Evolutionary conservation across 2,113 vertebrate genomes (phyloP).

Genomic region (Anas platyrhynchos): DNA sequence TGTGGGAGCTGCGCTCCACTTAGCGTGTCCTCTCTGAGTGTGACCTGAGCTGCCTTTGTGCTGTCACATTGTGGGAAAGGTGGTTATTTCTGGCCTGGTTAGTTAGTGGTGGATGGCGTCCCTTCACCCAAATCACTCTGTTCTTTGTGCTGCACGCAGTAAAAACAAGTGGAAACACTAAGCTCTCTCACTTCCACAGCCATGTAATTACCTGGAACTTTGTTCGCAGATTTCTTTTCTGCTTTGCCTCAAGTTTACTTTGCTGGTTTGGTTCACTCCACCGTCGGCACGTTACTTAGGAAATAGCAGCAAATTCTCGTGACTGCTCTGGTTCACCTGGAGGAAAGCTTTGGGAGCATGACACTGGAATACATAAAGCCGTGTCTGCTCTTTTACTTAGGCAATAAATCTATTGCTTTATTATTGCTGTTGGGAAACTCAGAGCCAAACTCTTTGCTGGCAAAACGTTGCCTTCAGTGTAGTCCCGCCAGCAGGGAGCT

Average conservation of each 20-base stretch:
- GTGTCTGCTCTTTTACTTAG: slow-evolving; percentile 43
- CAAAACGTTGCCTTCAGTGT: neutral
- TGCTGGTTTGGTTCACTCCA: neutral
- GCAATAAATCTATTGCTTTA: slow-evolving; percentile 50
- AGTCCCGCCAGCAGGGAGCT: slow-evolving; percentile 47
- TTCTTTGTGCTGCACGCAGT: neutral
- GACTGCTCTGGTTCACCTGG: neutral
- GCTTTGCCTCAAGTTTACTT: neutral
- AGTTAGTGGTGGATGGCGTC: neutral
- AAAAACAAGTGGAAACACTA: neutral
- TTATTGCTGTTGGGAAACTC: slow-evolving; percentile 50
- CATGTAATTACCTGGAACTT: neutral
- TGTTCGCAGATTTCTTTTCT: neutral
- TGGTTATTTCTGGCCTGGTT: neutral
- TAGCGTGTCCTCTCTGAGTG: neutral
- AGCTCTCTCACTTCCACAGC: neutral
- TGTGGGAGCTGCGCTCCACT: neutral
- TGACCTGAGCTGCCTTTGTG: rapidly evolving
- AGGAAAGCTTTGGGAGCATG: slow-evolving; percentile 12
- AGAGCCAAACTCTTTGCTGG: slow-evolving; percentile 45
- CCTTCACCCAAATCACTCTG: neutral
- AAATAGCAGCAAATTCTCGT: neutral
- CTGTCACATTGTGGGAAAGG: neutral
- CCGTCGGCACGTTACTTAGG: neutral
- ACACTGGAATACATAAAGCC: neutral